These are phyloP conservation scores for Pyrochroa serraticornis DNA, from an alignment of 2,888 invertebrate species.

Conservation along the genomic window DNA sequence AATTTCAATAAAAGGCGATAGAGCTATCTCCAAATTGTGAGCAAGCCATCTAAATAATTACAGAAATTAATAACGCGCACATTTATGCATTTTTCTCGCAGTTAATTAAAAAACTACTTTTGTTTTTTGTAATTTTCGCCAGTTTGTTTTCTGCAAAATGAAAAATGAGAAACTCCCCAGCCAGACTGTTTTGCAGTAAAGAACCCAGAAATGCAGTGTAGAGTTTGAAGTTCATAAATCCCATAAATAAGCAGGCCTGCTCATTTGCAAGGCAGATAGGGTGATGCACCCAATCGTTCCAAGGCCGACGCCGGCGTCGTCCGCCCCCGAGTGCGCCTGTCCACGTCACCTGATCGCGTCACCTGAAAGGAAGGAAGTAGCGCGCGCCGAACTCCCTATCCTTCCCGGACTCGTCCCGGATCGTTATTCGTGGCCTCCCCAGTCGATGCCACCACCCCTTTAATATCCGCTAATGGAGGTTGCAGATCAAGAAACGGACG, in stretches of 20 bases:
- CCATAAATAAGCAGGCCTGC: conserved; percentile 56
- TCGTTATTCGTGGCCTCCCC: conserved; percentile 58
- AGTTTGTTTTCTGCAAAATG: neutral
- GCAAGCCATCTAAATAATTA: too few species aligned
- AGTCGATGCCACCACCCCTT: conserved; percentile 54
- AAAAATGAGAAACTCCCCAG: neutral
- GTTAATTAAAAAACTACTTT: too few species aligned
- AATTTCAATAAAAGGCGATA: too few species aligned
- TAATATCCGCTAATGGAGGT: conserved; percentile 55
- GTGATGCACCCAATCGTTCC: conserved; percentile 52
- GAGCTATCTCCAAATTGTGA: too few species aligned
- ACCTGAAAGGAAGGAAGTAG: conserved; percentile 32
- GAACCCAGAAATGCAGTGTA: conserved; percentile 17
- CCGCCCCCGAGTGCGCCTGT: conserved; percentile 42
- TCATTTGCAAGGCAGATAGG: conserved; percentile 59
- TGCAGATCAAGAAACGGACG: conserved; percentile 34
- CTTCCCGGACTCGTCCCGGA: conserved; percentile 52
- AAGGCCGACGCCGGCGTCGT: conserved; percentile 46
- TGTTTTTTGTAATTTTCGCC: too few species aligned
- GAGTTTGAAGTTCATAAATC: conserved; percentile 59
- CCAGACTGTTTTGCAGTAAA: neutral
- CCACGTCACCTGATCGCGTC: conserved; percentile 43
- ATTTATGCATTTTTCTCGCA: too few species aligned
- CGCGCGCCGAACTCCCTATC: conserved; percentile 44
- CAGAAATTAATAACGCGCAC: too few species aligned